A percentile compares a stretch with the other conserved stretches of the same genome.
Conservation (phyloP, 92 coral and sea anemone genomes). For the Actinostola sp. region DNA sequence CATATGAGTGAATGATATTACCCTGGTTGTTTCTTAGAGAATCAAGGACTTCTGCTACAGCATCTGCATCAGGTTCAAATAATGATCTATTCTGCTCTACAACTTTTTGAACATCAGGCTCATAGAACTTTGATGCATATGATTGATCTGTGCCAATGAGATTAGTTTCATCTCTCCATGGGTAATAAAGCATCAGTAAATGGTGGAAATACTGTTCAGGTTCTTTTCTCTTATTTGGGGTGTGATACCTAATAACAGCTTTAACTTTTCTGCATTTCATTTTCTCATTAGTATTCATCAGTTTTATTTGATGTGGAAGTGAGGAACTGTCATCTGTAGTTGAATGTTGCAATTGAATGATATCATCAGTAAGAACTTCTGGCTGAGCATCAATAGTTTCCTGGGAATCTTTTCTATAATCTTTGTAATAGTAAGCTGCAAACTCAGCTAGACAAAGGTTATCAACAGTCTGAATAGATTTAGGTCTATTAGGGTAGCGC, state of each 20-base stretch:
- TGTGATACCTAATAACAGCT: conserved; percentile 56
- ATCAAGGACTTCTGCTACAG: conserved; percentile 70
- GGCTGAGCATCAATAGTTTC: conserved; percentile 61
- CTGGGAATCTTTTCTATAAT: conserved; percentile 33
- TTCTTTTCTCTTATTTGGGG: too few species aligned
- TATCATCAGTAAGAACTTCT: conserved; percentile 57
- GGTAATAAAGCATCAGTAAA: conserved; percentile 58
- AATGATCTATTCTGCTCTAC: conserved; percentile 59
- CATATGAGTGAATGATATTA: conserved; percentile 48
- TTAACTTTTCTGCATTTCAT: conserved; percentile 34
- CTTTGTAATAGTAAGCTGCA: conserved; percentile 72
- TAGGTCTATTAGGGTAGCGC: conserved; percentile 42
- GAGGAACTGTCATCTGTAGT: neutral
- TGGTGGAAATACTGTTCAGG: too few species aligned
- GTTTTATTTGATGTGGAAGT: conserved; percentile 47
- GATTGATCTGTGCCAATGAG: conserved; percentile 61
- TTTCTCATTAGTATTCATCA: conserved; percentile 39
- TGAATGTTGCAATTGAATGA: conserved; percentile 33
- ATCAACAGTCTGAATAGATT: conserved; percentile 15
- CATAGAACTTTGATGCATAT: conserved; percentile 61
- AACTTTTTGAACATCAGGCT: conserved; percentile 54
- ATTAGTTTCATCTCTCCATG: conserved; percentile 59
- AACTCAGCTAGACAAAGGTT: conserved; percentile 60
- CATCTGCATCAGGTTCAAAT: conserved; percentile 76
- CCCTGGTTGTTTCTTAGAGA: conserved; percentile 47